phyloP scores from a whole-genome alignment of 2,797 vertebrate species.

The Pteropus rufus region DNA sequence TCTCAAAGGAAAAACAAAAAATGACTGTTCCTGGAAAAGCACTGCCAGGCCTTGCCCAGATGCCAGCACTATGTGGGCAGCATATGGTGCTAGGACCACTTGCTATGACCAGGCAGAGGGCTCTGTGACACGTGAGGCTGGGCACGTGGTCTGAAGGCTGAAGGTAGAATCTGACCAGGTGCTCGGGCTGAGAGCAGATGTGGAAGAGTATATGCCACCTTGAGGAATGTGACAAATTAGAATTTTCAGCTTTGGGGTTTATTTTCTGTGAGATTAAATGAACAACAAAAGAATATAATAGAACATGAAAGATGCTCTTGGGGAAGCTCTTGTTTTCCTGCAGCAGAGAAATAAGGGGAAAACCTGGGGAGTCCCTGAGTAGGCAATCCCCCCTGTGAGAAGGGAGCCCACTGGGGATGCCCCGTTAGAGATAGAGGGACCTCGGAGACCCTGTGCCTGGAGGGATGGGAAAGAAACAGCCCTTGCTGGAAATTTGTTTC shows the following conservation, averaged over 20 bases:
- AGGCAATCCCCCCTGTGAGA: not conserved
- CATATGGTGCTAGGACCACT: not conserved
- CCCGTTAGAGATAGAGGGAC: not conserved
- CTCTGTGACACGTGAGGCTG: accelerated
- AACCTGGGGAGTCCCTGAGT: accelerated
- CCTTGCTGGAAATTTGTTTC: not conserved
- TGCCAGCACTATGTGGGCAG: not conserved
- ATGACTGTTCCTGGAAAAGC: not conserved
- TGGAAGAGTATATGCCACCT: not conserved
- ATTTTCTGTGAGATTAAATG: not conserved
- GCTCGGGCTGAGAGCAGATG: not conserved
- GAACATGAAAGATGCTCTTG: not conserved
- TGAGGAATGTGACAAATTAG: not conserved
- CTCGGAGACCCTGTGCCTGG: not conserved
- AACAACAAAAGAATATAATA: not conserved
- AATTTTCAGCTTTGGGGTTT: not conserved
- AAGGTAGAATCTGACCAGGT: not conserved
- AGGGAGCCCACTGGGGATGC: not conserved
- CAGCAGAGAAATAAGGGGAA: not conserved
- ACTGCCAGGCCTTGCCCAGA: not conserved
- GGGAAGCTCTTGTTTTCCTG: not conserved
- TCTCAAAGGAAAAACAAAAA: not conserved
- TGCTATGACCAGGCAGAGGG: not conserved
- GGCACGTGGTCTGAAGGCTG: not conserved
- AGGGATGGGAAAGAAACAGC: not conserved